A percentile compares a stretch with the other conserved stretches of the same genome.
phyloP scores from a whole-genome alignment of 2,113 vertebrate genomes.

The Podarcis raffonei region DNA sequence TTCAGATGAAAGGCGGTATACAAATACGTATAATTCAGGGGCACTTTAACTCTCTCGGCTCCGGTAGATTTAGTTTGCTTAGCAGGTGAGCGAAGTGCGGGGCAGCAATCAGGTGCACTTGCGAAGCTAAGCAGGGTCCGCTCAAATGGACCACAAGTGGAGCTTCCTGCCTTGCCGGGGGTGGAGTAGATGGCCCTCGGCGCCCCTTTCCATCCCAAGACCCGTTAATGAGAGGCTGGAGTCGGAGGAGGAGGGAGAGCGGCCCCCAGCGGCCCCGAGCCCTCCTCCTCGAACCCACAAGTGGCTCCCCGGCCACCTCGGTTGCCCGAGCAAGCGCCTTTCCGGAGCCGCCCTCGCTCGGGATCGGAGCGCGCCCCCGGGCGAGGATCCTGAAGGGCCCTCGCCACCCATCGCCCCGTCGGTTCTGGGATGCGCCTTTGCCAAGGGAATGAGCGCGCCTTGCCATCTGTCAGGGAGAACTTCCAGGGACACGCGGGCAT shows the following conservation, averaged over 20 bases:
- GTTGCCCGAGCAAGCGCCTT: neutral
- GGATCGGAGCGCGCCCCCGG: neutral
- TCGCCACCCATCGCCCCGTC: constrained; percentile 5
- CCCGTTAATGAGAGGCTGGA: too few species aligned
- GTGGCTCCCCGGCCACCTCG: neutral
- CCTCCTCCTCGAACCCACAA: neutral
- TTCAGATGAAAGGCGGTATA: too few species aligned
- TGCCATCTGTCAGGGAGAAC: constrained; percentile 78
- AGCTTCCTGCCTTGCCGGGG: too few species aligned
- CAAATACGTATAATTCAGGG: too few species aligned
- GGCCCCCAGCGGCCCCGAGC: neutral
- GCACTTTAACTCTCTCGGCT: too few species aligned
- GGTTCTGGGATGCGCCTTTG: constrained; percentile 18
- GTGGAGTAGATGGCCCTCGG: too few species aligned
- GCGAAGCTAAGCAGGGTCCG: neutral
- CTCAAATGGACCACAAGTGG: too few species aligned
- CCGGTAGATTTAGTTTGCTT: too few species aligned
- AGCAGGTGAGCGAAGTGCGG: neutral
- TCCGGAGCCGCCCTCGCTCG: neutral
- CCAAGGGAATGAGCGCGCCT: neutral
- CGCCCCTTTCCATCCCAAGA: too few species aligned
- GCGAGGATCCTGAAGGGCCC: neutral
- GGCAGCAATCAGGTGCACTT: neutral
- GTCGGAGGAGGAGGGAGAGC: neutral
- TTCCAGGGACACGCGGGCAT: constrained; percentile 57